Base-by-base conservation (phyloP, 2,797 vertebrate species). In the Lagodon rhomboides region DNA sequence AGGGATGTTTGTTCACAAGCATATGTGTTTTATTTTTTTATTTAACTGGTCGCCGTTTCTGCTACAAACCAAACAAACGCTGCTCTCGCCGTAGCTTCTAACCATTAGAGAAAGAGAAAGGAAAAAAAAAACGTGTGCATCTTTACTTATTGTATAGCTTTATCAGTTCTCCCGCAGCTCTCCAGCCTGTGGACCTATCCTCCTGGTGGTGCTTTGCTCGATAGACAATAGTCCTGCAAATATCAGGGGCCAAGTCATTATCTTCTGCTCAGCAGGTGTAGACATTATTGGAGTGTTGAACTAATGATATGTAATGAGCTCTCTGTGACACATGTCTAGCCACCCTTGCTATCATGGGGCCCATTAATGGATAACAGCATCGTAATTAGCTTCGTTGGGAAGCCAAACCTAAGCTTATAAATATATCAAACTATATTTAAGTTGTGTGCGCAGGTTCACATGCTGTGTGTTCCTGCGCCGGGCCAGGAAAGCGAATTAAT, bases 261-360 rank as follows among this genome's bases (percentile, higher is more conserved):
- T 94, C 90, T 93, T 84, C 88, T 80, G 89, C 93, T 93, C 92
- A 94, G 93, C 93, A 94, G 90, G 94, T 93, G 90, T 89, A 92
- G 92, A 94, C 93, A 87, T 96, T 94, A 95, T 94, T 94, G 91
- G 91, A 94, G 94, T 94, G 94, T 93, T 91, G 92, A 94, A 93
- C 90, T 95, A 95, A 95, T 95, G 94, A 95, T 92, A 94, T 91
- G 93, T 95, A 95, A 95, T 95, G 94, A 95, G 93, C 92, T 94
- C 93, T 92, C 89, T 88, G 92, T 94, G 93, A 95, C 94, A 94
- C 91, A 89, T 90, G 94, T 94, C 93, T 92, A 92, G 93, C 90
- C 92, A 92, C 87, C 84, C 89, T 87, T 74, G 78, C 90, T 93
- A 86, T 89, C 94, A 88, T 76, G 92, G 93, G 93, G 90, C 86